These are phyloP conservation scores for Helicoverpa armigera DNA, from an alignment of 1,140 invertebrate genomes.

Conservation along the genomic window DNA sequence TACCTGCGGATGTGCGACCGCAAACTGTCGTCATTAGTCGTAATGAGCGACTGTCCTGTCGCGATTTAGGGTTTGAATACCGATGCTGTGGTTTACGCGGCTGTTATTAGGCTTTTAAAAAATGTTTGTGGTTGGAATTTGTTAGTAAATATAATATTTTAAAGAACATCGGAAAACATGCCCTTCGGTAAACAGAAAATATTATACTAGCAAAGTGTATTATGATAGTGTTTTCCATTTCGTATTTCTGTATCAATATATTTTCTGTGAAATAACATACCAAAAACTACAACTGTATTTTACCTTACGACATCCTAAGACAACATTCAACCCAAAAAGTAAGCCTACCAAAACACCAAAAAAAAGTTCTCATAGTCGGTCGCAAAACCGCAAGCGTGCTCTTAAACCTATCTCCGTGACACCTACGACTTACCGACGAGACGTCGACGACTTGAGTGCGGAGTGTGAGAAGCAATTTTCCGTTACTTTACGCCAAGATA, in stretches of 20 bases:
- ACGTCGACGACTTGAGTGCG: not conserved
- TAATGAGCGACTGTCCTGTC: conserved; percentile 4
- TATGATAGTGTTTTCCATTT: too few relatives aligned
- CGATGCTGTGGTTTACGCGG: conserved; percentile 24
- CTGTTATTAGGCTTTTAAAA: not conserved
- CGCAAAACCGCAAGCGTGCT: conserved; percentile 19
- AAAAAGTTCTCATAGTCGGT: not conserved
- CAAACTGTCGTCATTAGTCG: conserved; percentile 45
- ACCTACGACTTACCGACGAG: not conserved
- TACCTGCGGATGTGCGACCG: conserved; percentile 38
- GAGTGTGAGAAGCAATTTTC: conserved; percentile 51
- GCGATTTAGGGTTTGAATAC: conserved; percentile 13
- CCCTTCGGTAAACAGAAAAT: too few relatives aligned
- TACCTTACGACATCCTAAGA: not conserved
- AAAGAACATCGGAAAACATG: not conserved
- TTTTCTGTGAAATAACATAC: too few relatives aligned
- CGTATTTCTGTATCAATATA: too few relatives aligned
- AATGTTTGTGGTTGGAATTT: conserved; percentile 4
- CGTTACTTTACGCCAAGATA: conserved; percentile 53
- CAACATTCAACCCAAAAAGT: not conserved
- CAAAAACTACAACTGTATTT: not conserved
- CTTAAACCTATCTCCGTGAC: conserved; percentile 19
- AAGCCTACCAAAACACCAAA: not conserved
- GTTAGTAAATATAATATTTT: not conserved
- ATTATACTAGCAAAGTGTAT: too few relatives aligned